A percentile compares a stretch with the other conserved stretches of the same genome.
These are phyloP conservation scores for Lycorma delicatula DNA, from an alignment of 1,140 invertebrate genomes.

Conservation along the genomic window DNA sequence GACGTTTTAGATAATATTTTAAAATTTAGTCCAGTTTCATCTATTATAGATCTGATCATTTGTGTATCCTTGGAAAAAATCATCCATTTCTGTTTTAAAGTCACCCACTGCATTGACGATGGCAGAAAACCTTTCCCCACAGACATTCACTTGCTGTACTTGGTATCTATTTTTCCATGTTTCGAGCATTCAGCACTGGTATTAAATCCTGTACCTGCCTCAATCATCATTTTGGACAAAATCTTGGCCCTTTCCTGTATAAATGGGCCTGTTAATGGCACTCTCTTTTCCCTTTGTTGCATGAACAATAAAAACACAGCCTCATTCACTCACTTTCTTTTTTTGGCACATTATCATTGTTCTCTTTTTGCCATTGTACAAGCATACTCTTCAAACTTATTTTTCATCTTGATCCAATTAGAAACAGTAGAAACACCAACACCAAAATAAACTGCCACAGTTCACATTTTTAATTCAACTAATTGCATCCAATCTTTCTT, in stretches of 20 bases:
- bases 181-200: slow-evolving; percentile 1
- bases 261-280: slow-evolving; percentile 5
- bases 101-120: slow-evolving; percentile 2
- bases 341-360: neutral
- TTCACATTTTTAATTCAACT: neutral
- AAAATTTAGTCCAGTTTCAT: slow-evolving; percentile 22
- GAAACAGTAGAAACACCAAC: slow-evolving; percentile 1
- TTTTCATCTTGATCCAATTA: slow-evolving; percentile 1
- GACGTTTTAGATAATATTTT: slow-evolving; percentile 14
- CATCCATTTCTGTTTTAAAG: slow-evolving; percentile 6
- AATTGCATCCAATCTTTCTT: neutral
- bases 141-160: slow-evolving; percentile 1
- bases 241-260: slow-evolving; percentile 6
- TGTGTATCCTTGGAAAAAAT: neutral
- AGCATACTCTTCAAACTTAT: slow-evolving; percentile 2
- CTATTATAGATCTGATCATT: slow-evolving; percentile 23
- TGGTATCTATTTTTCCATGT: slow-evolving; percentile 5
- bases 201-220: neutral
- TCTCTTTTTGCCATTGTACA: neutral
- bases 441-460: neutral
- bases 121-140: slow-evolving; percentile 8
- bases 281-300: slow-evolving; percentile 4
- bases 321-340: neutral
- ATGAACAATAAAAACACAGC: slow-evolving; percentile 4
- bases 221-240: neutral